Percentiles rank a stretch among this genome's conserved stretches.
These are phyloP conservation scores for Dasypus novemcinctus DNA, from an alignment of 2,113 vertebrate species.

Conservation along the genomic window DNA sequence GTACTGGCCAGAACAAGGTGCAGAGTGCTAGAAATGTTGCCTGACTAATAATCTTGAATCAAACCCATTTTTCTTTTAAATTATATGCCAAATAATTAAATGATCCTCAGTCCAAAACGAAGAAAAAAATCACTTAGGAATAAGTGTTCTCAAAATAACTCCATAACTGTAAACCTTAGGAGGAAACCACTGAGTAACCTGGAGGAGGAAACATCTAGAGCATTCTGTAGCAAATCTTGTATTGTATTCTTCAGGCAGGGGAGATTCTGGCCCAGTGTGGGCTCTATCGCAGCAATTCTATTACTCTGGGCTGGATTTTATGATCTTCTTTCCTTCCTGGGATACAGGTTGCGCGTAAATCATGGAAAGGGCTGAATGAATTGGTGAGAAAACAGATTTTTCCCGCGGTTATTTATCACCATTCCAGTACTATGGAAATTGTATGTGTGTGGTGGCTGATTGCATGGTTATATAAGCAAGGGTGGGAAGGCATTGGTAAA, in stretches of 20 bases:
- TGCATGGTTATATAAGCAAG: background rate
- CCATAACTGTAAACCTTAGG: background rate
- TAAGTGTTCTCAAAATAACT: background rate
- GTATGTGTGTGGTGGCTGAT: background rate
- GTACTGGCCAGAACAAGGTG: background rate
- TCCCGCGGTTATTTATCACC: conserved; percentile 30
- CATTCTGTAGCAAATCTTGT: background rate
- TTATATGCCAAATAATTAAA: background rate
- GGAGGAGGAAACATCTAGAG: background rate
- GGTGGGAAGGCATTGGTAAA: background rate
- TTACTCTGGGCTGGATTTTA: conserved; percentile 2
- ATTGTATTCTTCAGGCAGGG: background rate
- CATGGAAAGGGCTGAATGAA: background rate
- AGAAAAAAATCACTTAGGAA: background rate
- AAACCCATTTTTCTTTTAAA: background rate
- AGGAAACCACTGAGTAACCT: background rate
- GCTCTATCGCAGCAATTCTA: background rate
- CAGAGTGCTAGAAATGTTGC: background rate
- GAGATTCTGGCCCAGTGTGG: background rate
- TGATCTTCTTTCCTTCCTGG: conserved; percentile 9
- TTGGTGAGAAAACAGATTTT: conserved; percentile 48
- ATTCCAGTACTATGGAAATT: conserved; percentile 33
- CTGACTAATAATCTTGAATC: background rate
- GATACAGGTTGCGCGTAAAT: conserved; percentile 53
- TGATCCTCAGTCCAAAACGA: background rate